Percentiles rank a stretch among this genome's conserved stretches.
Evolutionary conservation across 2,113 vertebrate genomes (phyloP).

Genomic region (Indri indri): DNA sequence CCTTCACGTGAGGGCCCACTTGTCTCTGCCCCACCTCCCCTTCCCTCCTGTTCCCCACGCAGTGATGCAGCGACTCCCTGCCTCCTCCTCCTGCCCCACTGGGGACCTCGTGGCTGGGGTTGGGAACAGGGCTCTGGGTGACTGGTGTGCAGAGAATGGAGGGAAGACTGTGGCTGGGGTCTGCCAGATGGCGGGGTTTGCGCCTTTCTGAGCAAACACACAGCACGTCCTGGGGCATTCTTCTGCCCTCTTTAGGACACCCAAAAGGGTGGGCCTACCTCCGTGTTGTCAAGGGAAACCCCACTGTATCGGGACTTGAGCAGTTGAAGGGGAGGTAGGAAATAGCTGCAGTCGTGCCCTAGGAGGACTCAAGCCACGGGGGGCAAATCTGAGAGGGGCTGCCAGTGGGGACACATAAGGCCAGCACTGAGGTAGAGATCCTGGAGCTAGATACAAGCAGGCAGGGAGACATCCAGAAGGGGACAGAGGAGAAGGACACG

Average conservation of each 20-base stretch:
- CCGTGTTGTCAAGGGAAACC: not conserved
- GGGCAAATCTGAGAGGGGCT: not conserved
- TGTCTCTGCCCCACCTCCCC: constrained; percentile 66
- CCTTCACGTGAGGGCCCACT: constrained; percentile 81
- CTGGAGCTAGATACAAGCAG: not conserved
- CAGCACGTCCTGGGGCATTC: not conserved
- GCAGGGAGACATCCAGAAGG: not conserved
- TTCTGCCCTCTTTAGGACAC: not conserved
- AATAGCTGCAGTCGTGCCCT: not conserved
- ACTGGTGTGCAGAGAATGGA: not conserved
- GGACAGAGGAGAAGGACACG: not conserved
- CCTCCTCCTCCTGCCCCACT: not conserved
- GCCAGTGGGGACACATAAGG: accelerated
- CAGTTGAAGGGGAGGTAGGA: not conserved
- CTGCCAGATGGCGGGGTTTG: not conserved
- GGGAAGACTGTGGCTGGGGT: not conserved
- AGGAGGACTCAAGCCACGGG: not conserved
- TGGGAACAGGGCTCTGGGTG: not conserved
- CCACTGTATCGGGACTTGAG: not conserved
- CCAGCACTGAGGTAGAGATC: not conserved
- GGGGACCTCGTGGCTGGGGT: not conserved
- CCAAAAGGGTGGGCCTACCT: not conserved
- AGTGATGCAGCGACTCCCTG: constrained; percentile 19
- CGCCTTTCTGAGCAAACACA: not conserved
- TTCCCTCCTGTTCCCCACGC: not conserved